Conservation (phyloP, 2,797 vertebrate genomes). For the Mus caroli region DNA sequence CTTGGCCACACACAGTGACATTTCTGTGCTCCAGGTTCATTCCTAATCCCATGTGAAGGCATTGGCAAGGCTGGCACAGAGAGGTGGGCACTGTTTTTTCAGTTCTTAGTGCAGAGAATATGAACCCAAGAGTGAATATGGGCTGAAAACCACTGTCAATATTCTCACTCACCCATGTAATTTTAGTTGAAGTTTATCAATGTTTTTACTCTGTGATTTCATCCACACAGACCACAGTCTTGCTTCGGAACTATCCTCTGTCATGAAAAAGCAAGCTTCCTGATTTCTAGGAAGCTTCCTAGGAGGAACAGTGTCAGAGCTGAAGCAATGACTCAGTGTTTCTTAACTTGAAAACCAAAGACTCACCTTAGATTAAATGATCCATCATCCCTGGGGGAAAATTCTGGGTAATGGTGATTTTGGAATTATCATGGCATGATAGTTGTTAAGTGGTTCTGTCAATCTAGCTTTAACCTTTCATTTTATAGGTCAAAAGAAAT, state of each 20-base stretch:
- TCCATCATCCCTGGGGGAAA: background rate
- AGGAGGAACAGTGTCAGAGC: background rate
- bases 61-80: background rate
- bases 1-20: background rate
- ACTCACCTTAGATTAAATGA: background rate
- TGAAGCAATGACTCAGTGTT: background rate
- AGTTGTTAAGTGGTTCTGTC: background rate
- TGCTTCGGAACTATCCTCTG: background rate
- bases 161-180: background rate
- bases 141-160: background rate
- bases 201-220: slow-evolving; percentile 23
- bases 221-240: slow-evolving; percentile 7
- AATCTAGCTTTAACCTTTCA: background rate
- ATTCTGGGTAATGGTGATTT: background rate
- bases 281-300: background rate
- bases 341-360: slow-evolving; percentile 29
- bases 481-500: slow-evolving; percentile 32
- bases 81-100: background rate
- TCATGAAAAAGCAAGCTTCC: slow-evolving; percentile 36
- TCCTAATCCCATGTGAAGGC: background rate
- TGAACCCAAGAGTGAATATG: background rate
- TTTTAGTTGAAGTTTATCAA: background rate
- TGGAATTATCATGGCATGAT: background rate
- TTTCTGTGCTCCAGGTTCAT: background rate
- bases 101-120: background rate